A percentile compares a stretch with the other conserved stretches of the same genome.
Evolutionary conservation across 35 echinoderm and acorn worm genomes (phyloP).

Genomic region (Holothuria glaberrima): DNA sequence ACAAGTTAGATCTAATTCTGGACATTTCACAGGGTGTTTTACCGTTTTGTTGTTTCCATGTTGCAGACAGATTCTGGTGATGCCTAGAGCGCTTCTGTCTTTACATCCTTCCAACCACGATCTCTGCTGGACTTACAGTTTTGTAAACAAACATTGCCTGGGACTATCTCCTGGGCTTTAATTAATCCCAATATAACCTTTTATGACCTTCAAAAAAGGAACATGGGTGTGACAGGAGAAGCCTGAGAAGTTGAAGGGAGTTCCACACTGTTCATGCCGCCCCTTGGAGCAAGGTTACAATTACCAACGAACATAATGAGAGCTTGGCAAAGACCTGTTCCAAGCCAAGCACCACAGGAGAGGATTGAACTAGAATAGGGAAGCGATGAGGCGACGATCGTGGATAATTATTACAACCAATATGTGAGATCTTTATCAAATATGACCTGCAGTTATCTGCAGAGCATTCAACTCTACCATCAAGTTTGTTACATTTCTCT

Average conservation of each 20-base stretch:
- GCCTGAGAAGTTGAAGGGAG: too few species aligned
- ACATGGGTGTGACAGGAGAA: background rate
- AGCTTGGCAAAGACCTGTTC: too few species aligned
- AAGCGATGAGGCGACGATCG: too few species aligned
- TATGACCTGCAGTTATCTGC: constrained; percentile 20
- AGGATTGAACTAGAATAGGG: too few species aligned
- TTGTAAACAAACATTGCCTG: constrained; percentile 43
- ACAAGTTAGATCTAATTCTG: too few species aligned
- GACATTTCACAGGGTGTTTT: too few species aligned
- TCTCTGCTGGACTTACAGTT: constrained; percentile 25
- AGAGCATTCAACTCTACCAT: constrained; percentile 8
- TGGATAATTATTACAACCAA: background rate
- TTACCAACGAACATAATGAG: too few species aligned
- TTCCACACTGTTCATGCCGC: too few species aligned
- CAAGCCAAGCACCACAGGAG: too few species aligned
- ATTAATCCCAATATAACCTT: constrained; percentile 37
- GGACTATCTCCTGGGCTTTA: constrained; percentile 11
- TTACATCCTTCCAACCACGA: constrained; percentile 34
- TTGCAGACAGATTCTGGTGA: constrained; percentile 22
- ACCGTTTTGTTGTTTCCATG: background rate
- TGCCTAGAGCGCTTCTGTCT: background rate
- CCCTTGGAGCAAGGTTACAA: constrained; percentile 23
- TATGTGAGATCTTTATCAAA: constrained; percentile 41
- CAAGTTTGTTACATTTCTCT: background rate
- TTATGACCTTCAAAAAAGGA: constrained; percentile 9